Evolutionary conservation across 1,140 invertebrate species (phyloP).

Genomic region (Aphaenogaster ashmeadi): DNA sequence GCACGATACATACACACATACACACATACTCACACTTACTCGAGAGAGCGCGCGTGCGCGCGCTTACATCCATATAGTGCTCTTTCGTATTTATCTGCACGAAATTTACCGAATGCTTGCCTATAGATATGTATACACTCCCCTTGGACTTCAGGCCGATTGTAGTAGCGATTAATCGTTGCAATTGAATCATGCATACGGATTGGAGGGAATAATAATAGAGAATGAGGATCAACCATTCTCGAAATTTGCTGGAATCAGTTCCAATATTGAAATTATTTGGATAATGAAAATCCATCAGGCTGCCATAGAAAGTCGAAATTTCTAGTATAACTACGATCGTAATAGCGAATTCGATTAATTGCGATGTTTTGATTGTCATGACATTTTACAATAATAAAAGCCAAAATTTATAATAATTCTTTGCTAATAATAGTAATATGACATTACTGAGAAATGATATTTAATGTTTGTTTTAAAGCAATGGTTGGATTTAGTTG

Average conservation of each 20-base stretch:
- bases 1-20: neutral
- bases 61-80: neutral
- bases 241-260: neutral
- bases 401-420: neutral
- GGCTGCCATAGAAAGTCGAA: neutral
- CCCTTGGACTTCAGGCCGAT: slow-evolving; percentile 74
- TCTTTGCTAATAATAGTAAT: neutral
- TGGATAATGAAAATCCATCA: neutral
- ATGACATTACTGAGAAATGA: neutral
- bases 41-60: neutral
- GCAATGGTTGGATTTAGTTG: neutral
- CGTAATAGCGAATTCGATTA: neutral
- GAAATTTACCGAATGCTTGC: slow-evolving; percentile 38
- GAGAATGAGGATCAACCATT: neutral
- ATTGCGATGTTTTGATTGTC: neutral
- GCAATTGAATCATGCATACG: slow-evolving; percentile 50
- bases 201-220: slow-evolving; percentile 5
- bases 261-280: neutral
- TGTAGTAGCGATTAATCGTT: slow-evolving; percentile 75
- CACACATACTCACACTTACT: neutral
- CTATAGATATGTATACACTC: slow-evolving; percentile 16
- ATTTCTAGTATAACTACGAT: neutral
- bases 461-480: neutral
- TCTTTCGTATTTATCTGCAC: slow-evolving; percentile 51
- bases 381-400: slow-evolving; percentile 5